Conservation (phyloP, 2,797 vertebrate genomes). For the Neosilurus mollespiculum region DNA sequence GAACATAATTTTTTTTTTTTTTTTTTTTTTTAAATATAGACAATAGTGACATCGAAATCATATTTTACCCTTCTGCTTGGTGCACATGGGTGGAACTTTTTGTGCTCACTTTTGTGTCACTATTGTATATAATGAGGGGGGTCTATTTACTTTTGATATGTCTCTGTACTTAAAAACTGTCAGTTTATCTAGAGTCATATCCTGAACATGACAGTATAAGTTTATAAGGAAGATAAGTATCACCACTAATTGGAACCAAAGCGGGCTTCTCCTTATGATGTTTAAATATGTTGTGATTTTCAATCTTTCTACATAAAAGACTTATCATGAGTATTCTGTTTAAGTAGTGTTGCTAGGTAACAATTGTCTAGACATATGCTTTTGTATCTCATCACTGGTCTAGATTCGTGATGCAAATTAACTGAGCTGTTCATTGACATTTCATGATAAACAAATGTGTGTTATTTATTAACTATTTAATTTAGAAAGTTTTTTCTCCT, state of each 20-base stretch:
- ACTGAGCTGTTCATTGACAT: neutral
- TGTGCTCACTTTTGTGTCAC: too few relatives aligned
- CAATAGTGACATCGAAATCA: too few relatives aligned
- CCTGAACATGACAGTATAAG: neutral
- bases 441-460: neutral
- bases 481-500: neutral
- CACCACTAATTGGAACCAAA: neutral
- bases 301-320: neutral
- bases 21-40: too few relatives aligned
- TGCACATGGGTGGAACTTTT: too few relatives aligned
- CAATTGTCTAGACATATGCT: constrained; percentile 13
- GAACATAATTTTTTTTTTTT: too few relatives aligned
- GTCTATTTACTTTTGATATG: too few relatives aligned
- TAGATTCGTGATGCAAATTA: neutral
- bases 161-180: neutral
- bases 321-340: constrained; percentile 6
- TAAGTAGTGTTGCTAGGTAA: constrained; percentile 29
- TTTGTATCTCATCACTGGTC: neutral
- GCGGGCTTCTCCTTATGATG: neutral
- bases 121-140: too few relatives aligned
- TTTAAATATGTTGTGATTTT: neutral
- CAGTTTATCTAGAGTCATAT: neutral
- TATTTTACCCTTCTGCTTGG: too few relatives aligned
- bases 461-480: neutral
- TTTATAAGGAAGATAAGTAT: neutral